Evolutionary conservation across 2,113 vertebrate species (phyloP).

Genomic region (Hippocampus guttulatus): DNA sequence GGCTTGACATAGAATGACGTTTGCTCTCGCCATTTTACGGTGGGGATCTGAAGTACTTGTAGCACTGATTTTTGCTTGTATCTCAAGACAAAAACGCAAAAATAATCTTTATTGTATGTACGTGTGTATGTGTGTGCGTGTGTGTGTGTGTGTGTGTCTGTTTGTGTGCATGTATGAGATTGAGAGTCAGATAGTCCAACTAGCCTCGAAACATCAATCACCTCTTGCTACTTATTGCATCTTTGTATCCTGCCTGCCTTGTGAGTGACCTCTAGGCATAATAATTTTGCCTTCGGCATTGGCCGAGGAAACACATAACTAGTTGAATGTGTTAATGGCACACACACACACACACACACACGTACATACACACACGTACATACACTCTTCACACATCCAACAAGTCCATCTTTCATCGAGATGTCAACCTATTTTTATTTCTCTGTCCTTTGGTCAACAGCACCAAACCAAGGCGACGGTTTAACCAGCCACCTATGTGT

Average conservation of each 20-base stretch:
- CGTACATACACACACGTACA: neutral
- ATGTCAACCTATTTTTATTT: constrained; percentile 13
- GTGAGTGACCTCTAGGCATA: constrained; percentile 40
- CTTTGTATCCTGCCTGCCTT: constrained; percentile 25
- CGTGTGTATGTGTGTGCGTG: neutral
- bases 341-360: neutral
- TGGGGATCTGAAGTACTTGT: too few relatives aligned
- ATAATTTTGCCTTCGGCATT: constrained; percentile 37
- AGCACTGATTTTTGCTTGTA: too few relatives aligned
- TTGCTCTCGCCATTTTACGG: too few relatives aligned
- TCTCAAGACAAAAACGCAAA: too few relatives aligned
- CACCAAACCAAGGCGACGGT: constrained; percentile 24
- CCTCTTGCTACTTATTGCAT: constrained; percentile 31
- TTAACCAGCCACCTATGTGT: constrained; percentile 43
- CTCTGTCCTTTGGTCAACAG: constrained; percentile 13
- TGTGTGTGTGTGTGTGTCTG: neutral
- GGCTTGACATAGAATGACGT: too few relatives aligned
- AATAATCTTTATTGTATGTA: too few relatives aligned
- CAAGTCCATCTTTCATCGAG: neutral
- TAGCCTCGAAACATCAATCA: constrained; percentile 42
- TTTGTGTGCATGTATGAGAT: too few relatives aligned
- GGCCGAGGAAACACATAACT: constrained; percentile 24
- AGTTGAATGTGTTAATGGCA: constrained; percentile 15
- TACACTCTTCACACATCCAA: neutral
- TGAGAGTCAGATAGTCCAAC: constrained; percentile 14